Evolutionary conservation across 2,797 vertebrate genomes (phyloP).

Genomic region (Pagetopsis macropterus): DNA sequence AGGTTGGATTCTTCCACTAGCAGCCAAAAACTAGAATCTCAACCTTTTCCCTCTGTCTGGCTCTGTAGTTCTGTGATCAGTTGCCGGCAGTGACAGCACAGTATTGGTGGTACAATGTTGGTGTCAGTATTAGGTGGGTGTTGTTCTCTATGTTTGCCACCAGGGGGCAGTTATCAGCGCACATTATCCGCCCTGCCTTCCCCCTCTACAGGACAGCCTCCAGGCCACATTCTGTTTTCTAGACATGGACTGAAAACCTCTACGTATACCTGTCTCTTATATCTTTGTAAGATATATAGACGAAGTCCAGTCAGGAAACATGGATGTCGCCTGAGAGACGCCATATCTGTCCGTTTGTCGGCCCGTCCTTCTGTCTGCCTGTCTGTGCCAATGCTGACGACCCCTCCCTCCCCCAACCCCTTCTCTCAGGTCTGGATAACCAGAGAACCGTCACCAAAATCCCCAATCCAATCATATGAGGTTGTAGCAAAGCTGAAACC

Average conservation of each 20-base stretch:
- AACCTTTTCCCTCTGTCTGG: constrained; percentile 28
- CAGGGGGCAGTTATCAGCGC: constrained; percentile 57
- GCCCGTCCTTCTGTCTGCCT: constrained; percentile 29
- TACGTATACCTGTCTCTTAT: background rate
- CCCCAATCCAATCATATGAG: constrained; percentile 41
- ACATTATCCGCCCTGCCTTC: constrained; percentile 42
- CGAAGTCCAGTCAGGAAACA: constrained; percentile 35
- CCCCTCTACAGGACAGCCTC: constrained; percentile 43
- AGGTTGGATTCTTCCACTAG: constrained; percentile 43
- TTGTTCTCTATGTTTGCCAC: constrained; percentile 48
- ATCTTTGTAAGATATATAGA: constrained; percentile 22
- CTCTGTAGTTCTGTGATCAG: constrained; percentile 30
- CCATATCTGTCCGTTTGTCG: constrained; percentile 48
- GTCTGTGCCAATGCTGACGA: constrained; percentile 61
- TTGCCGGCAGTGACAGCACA: constrained; percentile 46
- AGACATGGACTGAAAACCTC: constrained; percentile 29
- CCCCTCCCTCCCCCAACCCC: constrained; percentile 9
- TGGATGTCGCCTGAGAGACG: constrained; percentile 52
- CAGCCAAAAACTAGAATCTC: constrained; percentile 39
- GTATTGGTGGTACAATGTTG: constrained; percentile 56
- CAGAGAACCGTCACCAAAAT: constrained; percentile 59
- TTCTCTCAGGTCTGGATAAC: constrained; percentile 74
- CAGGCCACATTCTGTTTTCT: constrained; percentile 44
- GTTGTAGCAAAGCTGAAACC: constrained; percentile 62
- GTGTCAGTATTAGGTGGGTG: constrained; percentile 51